Evolutionary conservation across 1,140 invertebrate species (phyloP).

Genomic region (Platyura marginata): DNA sequence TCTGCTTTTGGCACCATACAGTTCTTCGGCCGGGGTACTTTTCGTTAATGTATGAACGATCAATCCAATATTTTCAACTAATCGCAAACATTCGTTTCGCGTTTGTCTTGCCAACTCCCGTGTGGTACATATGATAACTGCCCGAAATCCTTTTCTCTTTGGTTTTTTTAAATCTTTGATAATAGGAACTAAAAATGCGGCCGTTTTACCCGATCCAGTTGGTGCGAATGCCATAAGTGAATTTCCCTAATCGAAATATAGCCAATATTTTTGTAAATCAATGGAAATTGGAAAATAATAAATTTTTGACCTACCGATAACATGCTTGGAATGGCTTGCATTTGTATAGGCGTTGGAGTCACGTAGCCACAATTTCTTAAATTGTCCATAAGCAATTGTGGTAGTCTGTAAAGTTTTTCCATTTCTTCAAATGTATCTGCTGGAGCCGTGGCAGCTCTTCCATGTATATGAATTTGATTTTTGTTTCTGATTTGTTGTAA

Average conservation of each 20-base stretch:
- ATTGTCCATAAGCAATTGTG: conserved; percentile 46
- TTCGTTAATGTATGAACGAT: conserved; percentile 57
- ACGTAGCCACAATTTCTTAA: conserved; percentile 52
- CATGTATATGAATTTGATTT: conserved; percentile 56
- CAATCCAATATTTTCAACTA: conserved; percentile 55
- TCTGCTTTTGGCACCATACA: conserved; percentile 26
- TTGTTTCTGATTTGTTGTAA: conserved; percentile 39
- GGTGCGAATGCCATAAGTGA: conserved; percentile 88
- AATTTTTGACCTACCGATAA: conserved; percentile 44
- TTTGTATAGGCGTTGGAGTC: conserved; percentile 82
- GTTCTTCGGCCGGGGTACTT: conserved; percentile 27
- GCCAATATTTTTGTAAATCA: conserved; percentile 4
- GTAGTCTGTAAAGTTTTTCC: conserved; percentile 30
- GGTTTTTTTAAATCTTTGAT: conserved; percentile 46
- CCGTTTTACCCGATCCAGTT: conserved; percentile 75
- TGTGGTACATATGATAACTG: conserved; percentile 79
- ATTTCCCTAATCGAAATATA: conserved; percentile 33
- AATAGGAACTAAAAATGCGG: conserved; percentile 68
- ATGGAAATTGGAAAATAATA: neutral
- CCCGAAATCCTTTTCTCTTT: conserved; percentile 51
- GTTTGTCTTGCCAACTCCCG: conserved; percentile 88
- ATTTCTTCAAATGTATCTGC: conserved; percentile 54
- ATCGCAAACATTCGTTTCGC: conserved; percentile 53
- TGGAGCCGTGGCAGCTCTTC: conserved; percentile 55
- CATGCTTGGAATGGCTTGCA: conserved; percentile 83